phyloP scores from a whole-genome alignment of 1,140 invertebrate species.

The Hirudo medicinalis region DNA sequence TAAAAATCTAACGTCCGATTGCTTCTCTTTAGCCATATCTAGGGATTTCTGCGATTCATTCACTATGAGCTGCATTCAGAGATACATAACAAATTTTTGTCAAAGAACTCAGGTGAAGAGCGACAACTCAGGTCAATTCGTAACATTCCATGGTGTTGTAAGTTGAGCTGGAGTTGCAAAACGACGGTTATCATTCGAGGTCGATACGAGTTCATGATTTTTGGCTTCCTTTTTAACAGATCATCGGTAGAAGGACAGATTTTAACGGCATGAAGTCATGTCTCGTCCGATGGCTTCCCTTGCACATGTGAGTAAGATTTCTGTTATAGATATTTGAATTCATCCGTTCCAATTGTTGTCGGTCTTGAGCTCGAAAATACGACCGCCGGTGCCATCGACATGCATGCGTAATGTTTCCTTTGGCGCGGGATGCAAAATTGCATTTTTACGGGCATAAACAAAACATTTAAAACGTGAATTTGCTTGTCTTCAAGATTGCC shows the following conservation, averaged over 20 bases:
- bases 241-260: neutral
- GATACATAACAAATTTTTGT: conserved; percentile 36
- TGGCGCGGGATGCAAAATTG: too few relatives aligned
- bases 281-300: neutral
- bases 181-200: neutral
- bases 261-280: neutral
- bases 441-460: too few relatives aligned
- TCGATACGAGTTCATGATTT: neutral
- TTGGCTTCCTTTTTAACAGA: neutral
- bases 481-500: neutral
- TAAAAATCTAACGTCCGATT: too few relatives aligned
- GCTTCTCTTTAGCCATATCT: neutral
- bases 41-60: conserved; percentile 69
- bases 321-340: neutral
- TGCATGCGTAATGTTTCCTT: too few relatives aligned
- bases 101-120: conserved; percentile 1
- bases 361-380: too few relatives aligned
- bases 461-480: too few relatives aligned
- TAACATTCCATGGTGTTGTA: conserved; percentile 1
- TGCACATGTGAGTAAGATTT: neutral
- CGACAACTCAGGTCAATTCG: conserved; percentile 5
- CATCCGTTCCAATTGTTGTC: too few relatives aligned
- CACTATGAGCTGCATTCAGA: conserved; percentile 70
- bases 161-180: neutral
- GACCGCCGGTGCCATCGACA: too few relatives aligned